Evolutionary conservation across 2,797 vertebrate species (phyloP), one percentile per base, ranked within the genome.

Genomic region (Ctenochaetus hawaiiensis): DNA sequence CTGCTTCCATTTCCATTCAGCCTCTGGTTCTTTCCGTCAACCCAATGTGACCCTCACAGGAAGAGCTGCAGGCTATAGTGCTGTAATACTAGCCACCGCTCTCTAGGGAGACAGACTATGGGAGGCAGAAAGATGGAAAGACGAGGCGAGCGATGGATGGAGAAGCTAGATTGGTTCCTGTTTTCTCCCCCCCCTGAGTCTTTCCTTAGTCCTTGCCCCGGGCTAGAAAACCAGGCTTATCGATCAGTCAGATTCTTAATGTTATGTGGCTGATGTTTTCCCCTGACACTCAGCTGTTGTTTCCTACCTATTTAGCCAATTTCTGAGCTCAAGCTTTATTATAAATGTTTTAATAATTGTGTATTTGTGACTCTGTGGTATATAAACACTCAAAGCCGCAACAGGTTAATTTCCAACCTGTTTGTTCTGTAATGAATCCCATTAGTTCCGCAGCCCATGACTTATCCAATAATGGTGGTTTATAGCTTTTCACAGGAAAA

Each of bases 11-110:
- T 87, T 90, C 80, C 67, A 79, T 41, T 58, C 64, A 56, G 70
- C 87, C 81, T 62, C 80, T 76, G 57, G 76, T 83, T 43, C 60
- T 81, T 67, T 67, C 68, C 37, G 48, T 85, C 78, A 80, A 85
- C 83, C 87, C 86, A 64, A 72, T 78, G 82, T 89, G 89, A 89
- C 91, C 91, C 88, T 88, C 87, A 80, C 79, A 89, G 88, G 85
- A 91, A 90, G 89, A 66, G 80, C 89, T 77, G 71, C 70, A 45
- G 89, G 85, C 83, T 77, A 62, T 65, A 41, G 39, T 49, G 64
- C 87, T 82, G 89, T 91, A 89, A 91, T 68, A 85, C 83, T 70
- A 87, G 75, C 78, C 84, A 58, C 58, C 26, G 2, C 80, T 84
- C 90, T 83, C 77, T 20, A 56, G 84, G 80, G 83, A 81, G 49